Evolutionary conservation across 2,113 vertebrate species (phyloP).

Genomic region (Tragelaphus strepsiceros): DNA sequence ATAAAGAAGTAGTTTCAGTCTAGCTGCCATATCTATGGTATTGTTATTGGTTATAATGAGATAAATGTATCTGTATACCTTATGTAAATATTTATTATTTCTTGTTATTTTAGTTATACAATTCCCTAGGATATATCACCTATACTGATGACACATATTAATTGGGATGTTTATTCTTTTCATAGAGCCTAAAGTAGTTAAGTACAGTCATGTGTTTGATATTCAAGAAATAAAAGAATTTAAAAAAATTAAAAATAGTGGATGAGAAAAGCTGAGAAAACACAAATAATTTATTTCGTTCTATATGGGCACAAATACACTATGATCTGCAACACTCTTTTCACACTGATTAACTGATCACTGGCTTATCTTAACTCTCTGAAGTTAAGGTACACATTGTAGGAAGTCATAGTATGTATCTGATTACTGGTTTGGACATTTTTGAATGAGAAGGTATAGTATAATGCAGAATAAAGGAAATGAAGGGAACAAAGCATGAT

Average conservation of each 20-base stretch:
- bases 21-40: neutral
- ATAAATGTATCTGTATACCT: neutral
- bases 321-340: neutral
- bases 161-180: slow-evolving; percentile 18
- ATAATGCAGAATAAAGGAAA: slow-evolving; percentile 34
- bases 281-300: slow-evolving; percentile 39
- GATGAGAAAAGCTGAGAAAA: slow-evolving; percentile 20
- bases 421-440: slow-evolving; percentile 25
- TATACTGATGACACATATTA: neutral
- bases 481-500: slow-evolving; percentile 38
- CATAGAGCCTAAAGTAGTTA: neutral
- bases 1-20: neutral
- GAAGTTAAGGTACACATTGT: slow-evolving; percentile 38
- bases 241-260: neutral
- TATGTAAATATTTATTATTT: slow-evolving; percentile 40
- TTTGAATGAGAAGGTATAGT: slow-evolving; percentile 40
- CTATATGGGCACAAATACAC: neutral
- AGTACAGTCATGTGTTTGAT: neutral
- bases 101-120: neutral
- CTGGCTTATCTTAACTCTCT: slow-evolving; percentile 54
- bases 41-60: slow-evolving; percentile 13
- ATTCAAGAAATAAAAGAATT: slow-evolving; percentile 16
- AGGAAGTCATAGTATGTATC: neutral
- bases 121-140: slow-evolving; percentile 1
- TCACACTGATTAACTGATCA: slow-evolving; percentile 40